Evolutionary conservation across 2,797 vertebrate species (phyloP).

Genomic region (Megaceryle alcyon): DNA sequence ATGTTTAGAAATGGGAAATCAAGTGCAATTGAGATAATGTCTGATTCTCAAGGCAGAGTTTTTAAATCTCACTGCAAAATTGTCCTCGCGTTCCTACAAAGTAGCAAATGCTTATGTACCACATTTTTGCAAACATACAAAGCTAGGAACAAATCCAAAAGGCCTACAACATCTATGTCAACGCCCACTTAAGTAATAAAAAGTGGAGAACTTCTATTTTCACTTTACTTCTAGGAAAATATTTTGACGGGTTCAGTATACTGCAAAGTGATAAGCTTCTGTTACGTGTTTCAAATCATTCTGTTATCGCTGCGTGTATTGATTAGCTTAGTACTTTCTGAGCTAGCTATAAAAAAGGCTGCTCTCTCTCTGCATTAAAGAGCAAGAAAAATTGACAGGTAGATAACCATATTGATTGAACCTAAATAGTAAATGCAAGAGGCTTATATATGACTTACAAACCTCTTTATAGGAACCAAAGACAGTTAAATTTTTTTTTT

Average conservation of each 20-base stretch:
- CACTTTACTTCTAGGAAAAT: slow-evolving; percentile 76
- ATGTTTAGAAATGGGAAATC: neutral
- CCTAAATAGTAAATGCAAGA: slow-evolving; percentile 74
- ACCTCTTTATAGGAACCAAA: slow-evolving; percentile 38
- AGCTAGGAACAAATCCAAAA: slow-evolving; percentile 60
- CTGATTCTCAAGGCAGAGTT: slow-evolving; percentile 21
- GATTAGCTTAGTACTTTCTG: slow-evolving; percentile 79
- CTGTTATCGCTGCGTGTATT: slow-evolving; percentile 84
- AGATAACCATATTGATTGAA: slow-evolving; percentile 83
- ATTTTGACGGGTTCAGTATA: slow-evolving; percentile 78
- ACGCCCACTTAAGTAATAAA: slow-evolving; percentile 68
- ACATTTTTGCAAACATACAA: slow-evolving; percentile 20
- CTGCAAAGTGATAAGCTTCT: slow-evolving; percentile 81
- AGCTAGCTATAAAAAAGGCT: slow-evolving; percentile 73
- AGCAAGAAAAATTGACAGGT: slow-evolving; percentile 80
- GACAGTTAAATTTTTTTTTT: neutral
- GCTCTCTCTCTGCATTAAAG: slow-evolving; percentile 71
- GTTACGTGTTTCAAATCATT: slow-evolving; percentile 83
- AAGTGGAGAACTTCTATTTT: slow-evolving; percentile 73
- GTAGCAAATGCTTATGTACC: neutral
- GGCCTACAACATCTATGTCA: slow-evolving; percentile 57
- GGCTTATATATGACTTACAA: slow-evolving; percentile 60
- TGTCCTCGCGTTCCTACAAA: neutral
- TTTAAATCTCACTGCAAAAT: neutral
- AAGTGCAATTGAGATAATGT: neutral